Evolutionary conservation across 2,888 invertebrate genomes (phyloP).

Genomic region (Ischnura elegans): DNA sequence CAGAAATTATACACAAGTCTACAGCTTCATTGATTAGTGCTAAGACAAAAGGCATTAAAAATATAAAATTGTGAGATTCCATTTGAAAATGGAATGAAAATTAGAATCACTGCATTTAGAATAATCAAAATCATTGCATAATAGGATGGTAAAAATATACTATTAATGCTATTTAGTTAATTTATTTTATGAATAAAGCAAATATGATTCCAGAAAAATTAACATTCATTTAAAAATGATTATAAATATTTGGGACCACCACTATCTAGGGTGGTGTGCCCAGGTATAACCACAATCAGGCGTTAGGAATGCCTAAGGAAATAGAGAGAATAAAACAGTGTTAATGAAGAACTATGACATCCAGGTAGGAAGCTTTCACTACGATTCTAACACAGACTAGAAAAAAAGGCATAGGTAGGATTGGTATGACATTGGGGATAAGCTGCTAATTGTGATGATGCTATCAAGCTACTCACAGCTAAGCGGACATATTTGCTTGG

Average conservation of each 20-base stretch:
- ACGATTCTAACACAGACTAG: constrained; percentile 42
- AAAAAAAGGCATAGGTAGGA: constrained; percentile 15
- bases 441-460: constrained; percentile 5
- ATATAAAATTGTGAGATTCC: not conserved
- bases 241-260: not conserved
- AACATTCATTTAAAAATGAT: not conserved
- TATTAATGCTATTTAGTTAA: not conserved
- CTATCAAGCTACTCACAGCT: constrained; percentile 27
- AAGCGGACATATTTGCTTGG: not conserved
- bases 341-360: constrained; percentile 40
- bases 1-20: not conserved
- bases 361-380: constrained; percentile 29
- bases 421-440: not conserved
- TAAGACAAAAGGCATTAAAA: not conserved
- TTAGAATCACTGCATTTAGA: not conserved
- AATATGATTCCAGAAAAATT: not conserved
- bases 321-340: constrained; percentile 20
- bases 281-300: not conserved
- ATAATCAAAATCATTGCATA: not conserved
- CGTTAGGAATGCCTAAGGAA: not conserved
- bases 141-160: not conserved
- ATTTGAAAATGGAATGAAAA: not conserved
- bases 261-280: not conserved
- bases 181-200: too few relatives aligned
- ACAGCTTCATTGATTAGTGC: not conserved